Percentiles rank a stretch among this genome's conserved stretches.
Conservation (phyloP, 2,888 invertebrate genomes). For the Chaitophorus viminalis region DNA sequence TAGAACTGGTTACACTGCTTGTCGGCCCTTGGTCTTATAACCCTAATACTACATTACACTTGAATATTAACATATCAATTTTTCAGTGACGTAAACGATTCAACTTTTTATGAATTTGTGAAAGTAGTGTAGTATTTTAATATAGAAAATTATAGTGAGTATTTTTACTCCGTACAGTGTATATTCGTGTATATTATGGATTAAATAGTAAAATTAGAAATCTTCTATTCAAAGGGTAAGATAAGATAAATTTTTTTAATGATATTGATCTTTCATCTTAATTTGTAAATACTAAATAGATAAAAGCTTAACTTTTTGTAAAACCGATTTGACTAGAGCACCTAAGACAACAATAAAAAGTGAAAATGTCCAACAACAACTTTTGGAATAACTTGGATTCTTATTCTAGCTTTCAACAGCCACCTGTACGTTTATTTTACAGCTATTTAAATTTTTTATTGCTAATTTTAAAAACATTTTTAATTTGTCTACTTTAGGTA, state of each 20-base stretch:
- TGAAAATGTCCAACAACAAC: conserved; percentile 50
- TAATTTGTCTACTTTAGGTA: conserved; percentile 3
- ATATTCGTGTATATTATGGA: conserved; percentile 20
- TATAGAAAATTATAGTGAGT: neutral
- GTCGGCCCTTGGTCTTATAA: conserved; percentile 43
- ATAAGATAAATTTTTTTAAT: conserved; percentile 12
- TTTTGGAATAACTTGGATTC: conserved; percentile 55
- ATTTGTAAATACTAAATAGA: conserved; percentile 37
- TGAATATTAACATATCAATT: conserved; percentile 40
- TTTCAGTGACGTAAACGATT: conserved; percentile 60
- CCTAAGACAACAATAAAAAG: conserved; percentile 2
- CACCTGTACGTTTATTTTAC: conserved; percentile 42
- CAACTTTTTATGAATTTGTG: conserved; percentile 51
- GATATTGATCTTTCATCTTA: neutral
- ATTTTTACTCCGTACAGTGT: neutral
- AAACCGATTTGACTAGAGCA: conserved; percentile 16
- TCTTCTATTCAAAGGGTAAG: conserved; percentile 14
- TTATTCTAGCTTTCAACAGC: conserved; percentile 43
- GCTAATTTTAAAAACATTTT: neutral
- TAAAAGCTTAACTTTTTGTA: conserved; percentile 11
- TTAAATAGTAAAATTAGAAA: conserved; percentile 13
- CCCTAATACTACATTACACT: conserved; percentile 6
- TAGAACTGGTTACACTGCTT: conserved; percentile 51
- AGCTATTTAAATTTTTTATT: neutral
- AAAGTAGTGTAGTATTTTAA: conserved; percentile 44